Base-by-base conservation (phyloP, 2,113 vertebrate species). In the Pontoporia blainvillei region DNA sequence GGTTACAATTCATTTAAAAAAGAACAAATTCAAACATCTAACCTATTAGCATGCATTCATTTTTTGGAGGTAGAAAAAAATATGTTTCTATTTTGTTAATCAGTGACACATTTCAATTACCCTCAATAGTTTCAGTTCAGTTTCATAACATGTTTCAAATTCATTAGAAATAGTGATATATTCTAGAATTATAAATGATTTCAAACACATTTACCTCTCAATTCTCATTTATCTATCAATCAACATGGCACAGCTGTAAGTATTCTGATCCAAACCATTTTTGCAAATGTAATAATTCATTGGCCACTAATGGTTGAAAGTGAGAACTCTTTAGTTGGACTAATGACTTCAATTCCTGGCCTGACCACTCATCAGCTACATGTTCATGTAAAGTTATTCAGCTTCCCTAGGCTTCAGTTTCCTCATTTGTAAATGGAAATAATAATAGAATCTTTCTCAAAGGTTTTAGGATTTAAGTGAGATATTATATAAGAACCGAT, bases 281-380 rank as follows among this genome's bases (percentile, higher is more conserved):
- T 67, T 96, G 94, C 87, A 95, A 95, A 82, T 97, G 36, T 92
- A 75, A 36, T 69, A 9, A 49, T 91, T 96, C 89, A 82, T 54
- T 98, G 67, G 75, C 61, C 17, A 18, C 5, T 36, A 41, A 44
- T 49, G 54, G 15, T 13, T 64, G 66, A 85, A 69, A 73, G 15
- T 79, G 39, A 92, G 9, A 90, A 49, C 10, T 41, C 18, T 39
- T 54, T 17, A 34, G 12, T 81, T 61, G 27, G 21, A 29, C 5
- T 31, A 25, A 21, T 71, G 59, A 82, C 27, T 86, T 86, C 21
- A 73, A 69, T 75, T 57, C 59, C 14, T 81, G 29, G 4, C 17
- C 39, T 75, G 69, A 18, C 18, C 25, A 31, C 9, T 93, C 54
- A 27, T 12, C 25, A 62, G 14, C 20, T 49, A 34, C 18, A 36